Evolutionary conservation across 2,113 vertebrate genomes (phyloP).

Genomic region (Carollia perspicillata): DNA sequence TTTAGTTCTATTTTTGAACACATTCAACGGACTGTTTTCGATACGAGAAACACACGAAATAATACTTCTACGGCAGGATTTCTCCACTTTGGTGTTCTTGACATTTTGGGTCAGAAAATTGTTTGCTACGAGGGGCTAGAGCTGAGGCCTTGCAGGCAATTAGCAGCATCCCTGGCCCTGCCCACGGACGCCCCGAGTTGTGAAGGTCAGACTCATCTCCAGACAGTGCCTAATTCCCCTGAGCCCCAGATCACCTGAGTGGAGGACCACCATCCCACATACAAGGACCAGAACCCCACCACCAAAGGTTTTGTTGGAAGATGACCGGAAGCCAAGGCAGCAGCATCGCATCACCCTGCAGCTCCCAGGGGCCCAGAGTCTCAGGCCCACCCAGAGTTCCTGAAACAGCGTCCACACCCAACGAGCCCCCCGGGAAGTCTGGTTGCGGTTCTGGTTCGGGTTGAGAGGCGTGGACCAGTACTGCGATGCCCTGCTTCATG

Average conservation of each 20-base stretch:
- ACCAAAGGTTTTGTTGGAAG: not conserved
- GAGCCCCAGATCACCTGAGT: not conserved
- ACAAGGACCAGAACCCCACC: not conserved
- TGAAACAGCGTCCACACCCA: not conserved
- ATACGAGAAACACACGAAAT: not conserved
- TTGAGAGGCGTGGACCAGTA: not conserved
- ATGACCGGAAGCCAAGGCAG: not conserved
- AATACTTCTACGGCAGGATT: not conserved
- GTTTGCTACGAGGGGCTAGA: not conserved
- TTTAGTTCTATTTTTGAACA: not conserved
- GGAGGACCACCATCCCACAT: not conserved
- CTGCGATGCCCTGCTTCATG: not conserved
- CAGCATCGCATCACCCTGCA: not conserved
- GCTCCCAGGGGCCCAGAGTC: not conserved
- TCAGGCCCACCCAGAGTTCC: not conserved
- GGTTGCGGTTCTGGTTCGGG: not conserved
- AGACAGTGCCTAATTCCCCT: not conserved
- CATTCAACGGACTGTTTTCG: not conserved
- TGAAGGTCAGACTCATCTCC: not conserved
- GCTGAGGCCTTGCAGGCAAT: not conserved
- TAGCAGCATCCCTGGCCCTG: not conserved
- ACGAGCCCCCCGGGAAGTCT: not conserved
- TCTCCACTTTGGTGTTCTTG: not conserved
- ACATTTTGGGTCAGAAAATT: not conserved
- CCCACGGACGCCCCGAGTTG: not conserved